Base-by-base conservation (phyloP, 2,888 invertebrate species). In the Dilophus febrilis region DNA sequence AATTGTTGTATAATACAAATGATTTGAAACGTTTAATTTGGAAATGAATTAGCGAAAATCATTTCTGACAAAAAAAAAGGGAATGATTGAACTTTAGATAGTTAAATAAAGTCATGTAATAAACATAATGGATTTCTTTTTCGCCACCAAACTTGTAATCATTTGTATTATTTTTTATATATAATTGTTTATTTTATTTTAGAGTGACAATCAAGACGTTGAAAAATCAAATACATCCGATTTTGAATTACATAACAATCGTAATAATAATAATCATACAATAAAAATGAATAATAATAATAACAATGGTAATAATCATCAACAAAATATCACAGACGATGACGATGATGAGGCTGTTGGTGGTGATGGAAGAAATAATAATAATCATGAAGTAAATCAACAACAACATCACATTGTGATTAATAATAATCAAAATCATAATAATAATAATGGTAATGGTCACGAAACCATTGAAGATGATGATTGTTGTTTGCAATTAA, bases 171-270 rank as follows among this genome's bases (percentile, higher is more conserved):
- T n/a, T n/a, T n/a, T n/a, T n/a, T n/a, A n/a, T n/a, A n/a, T 35
- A 36, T 39, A 35, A 27, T 42, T 31, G 35, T 45, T 44, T 38
- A 48, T 49, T 46, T 42, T 32, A 37, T 49, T 61, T 64, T 65
- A 73, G 73, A 73, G 72, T 56, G 73, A 73, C 53, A 70, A 71
- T 52, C 67, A 68, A 56, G 72, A 72, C 51, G 12, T 18, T 11
- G 17, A 11, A 38, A 31, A 35, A n/a, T 22, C 22, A 13, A 4
- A 22, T 13, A n/a, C 13, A 35, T 50, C 58, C 47, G 57, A 60
- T 55, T 55, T 44, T 51, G 47, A 22, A 42, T 6, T 22, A 6
- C 4, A 8, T 55, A 40, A 43, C 42, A 51, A 55, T 50, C 47
- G 55, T 50, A 47, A 45, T 46, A 43, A 48, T 50, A 47, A 22